Conservation (phyloP, 2,797 vertebrate genomes). For the Mormyrops attenuatus region DNA sequence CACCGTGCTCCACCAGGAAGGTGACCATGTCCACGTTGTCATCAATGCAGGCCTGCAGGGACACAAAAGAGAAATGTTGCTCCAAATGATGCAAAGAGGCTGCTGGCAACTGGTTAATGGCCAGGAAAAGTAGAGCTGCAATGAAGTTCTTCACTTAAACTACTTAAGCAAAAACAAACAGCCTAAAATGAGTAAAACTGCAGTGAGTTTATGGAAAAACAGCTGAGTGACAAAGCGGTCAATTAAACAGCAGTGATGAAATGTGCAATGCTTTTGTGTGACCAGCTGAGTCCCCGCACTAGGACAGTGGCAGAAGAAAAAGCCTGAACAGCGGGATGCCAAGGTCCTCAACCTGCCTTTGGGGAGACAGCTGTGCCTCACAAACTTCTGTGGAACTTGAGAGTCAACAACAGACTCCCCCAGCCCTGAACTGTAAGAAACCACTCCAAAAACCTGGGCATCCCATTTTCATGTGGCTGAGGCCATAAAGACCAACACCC, state of each 20-base stretch:
- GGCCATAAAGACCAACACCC: neutral
- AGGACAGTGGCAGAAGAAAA: neutral
- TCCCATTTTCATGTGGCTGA: neutral
- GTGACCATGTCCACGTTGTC: conserved; percentile 99
- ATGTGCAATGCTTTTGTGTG: neutral
- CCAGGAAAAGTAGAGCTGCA: neutral
- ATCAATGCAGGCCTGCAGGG: conserved; percentile 90
- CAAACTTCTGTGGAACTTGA: neutral
- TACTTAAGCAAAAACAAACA: neutral
- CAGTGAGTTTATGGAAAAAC: neutral
- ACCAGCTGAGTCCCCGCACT: neutral
- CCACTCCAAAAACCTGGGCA: neutral
- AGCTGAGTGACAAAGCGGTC: neutral
- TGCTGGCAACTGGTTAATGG: neutral
- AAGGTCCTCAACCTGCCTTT: neutral
- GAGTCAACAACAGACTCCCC: neutral
- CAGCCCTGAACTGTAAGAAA: neutral
- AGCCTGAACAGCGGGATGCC: neutral
- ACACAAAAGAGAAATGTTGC: neutral
- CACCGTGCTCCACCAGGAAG: conserved; percentile 96
- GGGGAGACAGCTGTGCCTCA: neutral
- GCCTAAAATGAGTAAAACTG: neutral
- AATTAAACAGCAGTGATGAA: neutral
- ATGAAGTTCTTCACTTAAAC: neutral
- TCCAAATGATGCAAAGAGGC: neutral